phyloP scores from a whole-genome alignment of 2,113 vertebrate species.

The Steatornis caripensis region DNA sequence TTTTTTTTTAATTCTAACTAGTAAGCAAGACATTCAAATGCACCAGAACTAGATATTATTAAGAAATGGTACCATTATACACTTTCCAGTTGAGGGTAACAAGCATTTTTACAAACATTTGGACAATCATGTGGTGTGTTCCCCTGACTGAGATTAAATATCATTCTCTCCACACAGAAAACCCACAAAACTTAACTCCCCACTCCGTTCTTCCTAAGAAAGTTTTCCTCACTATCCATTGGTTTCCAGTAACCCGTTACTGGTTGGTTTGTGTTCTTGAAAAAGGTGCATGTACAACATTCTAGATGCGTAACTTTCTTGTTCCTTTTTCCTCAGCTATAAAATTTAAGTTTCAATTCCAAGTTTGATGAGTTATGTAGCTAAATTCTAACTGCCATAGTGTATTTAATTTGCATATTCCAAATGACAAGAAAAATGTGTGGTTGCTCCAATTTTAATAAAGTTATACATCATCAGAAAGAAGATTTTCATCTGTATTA shows the following conservation, averaged over 20 bases:
- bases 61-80: neutral
- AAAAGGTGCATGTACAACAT: neutral
- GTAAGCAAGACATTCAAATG: neutral
- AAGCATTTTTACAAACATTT: neutral
- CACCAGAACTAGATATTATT: neutral
- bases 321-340: neutral
- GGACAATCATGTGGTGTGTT: neutral
- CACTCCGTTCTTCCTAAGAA: neutral
- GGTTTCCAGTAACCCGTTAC: neutral
- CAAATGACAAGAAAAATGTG: neutral
- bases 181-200: neutral
- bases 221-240: neutral
- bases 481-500: neutral
- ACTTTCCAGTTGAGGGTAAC: neutral
- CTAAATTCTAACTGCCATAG: neutral
- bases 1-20: neutral
- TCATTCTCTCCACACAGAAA: neutral
- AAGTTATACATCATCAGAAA: neutral
- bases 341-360: neutral
- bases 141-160: neutral
- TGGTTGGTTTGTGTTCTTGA: neutral
- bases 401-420: neutral
- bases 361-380: neutral
- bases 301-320: neutral
- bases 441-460: neutral